A percentile compares a stretch with the other conserved stretches of the same genome.
These are phyloP conservation scores for Melanitta fusca DNA, from an alignment of 2,797 vertebrate genomes.

Conservation along the genomic window DNA sequence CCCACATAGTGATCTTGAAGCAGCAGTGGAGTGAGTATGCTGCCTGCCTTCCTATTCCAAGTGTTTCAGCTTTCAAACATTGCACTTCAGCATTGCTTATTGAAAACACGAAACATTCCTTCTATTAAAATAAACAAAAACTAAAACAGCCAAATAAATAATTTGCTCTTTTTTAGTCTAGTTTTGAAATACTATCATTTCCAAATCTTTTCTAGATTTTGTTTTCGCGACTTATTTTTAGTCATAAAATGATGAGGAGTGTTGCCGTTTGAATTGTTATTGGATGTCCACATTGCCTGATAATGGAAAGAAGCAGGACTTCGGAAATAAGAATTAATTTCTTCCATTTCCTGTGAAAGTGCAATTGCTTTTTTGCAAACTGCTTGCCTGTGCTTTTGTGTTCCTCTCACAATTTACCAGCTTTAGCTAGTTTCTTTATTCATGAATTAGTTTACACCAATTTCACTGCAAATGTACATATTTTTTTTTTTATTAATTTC, in stretches of 20 bases:
- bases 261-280: not conserved
- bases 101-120: not conserved
- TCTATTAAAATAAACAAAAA: not conserved
- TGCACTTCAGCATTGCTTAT: not conserved
- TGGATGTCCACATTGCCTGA: not conserved
- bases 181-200: not conserved
- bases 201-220: not conserved
- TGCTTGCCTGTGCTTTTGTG: not conserved
- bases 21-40: fast-evolving
- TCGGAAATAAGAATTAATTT: not conserved
- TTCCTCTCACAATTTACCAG: not conserved
- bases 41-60: not conserved
- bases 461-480: not conserved
- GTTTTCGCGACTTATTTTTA: not conserved
- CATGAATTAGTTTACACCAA: not conserved
- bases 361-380: not conserved
- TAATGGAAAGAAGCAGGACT: not conserved
- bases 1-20: not conserved
- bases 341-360: not conserved
- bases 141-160: not conserved
- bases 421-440: not conserved
- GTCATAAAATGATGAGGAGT: not conserved
- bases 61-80: not conserved
- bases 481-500: too few relatives aligned
- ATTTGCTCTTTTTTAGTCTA: not conserved